Evolutionary conservation across 2,888 invertebrate species (phyloP).

Genomic region (Pollenia amentaria): DNA sequence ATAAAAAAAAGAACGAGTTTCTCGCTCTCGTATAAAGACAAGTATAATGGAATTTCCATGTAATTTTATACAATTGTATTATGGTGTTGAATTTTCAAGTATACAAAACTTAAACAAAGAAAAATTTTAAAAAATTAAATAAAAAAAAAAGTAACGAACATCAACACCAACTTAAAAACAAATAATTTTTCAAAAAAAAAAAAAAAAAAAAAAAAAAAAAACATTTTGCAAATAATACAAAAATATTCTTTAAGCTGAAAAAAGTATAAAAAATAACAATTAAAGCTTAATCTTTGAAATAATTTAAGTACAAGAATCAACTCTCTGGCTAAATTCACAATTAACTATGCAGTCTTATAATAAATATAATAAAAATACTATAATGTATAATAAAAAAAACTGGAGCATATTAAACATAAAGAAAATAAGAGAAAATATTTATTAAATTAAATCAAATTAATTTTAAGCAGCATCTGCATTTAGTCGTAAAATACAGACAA

Average conservation of each 20-base stretch:
- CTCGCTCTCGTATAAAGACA: conserved; percentile 34
- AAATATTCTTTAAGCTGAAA: not conserved
- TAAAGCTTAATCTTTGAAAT: conserved; percentile 12
- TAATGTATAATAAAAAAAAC: not conserved
- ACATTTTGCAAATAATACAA: not conserved
- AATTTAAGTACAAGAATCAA: conserved; percentile 1
- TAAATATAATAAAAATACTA: no score
- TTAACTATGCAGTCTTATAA: not conserved
- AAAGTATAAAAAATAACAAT: not conserved
- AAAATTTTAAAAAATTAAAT: not conserved
- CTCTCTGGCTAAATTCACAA: not conserved
- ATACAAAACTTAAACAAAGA: conserved; percentile 34
- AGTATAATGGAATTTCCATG: conserved; percentile 73
- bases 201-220: not conserved
- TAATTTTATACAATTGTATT: conserved; percentile 68
- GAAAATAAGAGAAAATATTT: no score
- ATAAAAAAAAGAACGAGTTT: not conserved
- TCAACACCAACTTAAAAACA: conserved; percentile 27
- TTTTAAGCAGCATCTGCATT: no score
- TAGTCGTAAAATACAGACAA: no score
- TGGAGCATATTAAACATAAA: conserved; percentile 7
- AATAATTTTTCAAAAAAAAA: conserved; percentile 49
- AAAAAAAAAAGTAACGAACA: conserved; percentile 21
- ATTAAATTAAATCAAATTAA: no score
- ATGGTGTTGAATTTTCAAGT: conserved; percentile 66